Base-by-base conservation (phyloP, 1,140 invertebrate species). In the Drosophila ercepeae region DNA sequence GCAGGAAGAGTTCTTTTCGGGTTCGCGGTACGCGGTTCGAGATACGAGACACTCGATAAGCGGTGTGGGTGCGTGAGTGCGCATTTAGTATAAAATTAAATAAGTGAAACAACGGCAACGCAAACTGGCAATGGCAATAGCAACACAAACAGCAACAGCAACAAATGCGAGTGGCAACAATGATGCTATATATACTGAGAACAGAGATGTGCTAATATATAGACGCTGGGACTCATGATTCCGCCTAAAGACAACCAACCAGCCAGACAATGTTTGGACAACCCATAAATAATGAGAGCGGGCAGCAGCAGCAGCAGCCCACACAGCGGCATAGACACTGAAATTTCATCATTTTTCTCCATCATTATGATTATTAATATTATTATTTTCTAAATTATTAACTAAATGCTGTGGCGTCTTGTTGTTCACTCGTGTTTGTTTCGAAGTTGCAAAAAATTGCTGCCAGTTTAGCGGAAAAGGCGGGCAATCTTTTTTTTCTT, bases 41-140 rank as follows among this genome's bases (percentile, higher is more conserved):
- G 34, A 14, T 60, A n/a, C 55, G 41, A 48, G 44, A 29, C 46
- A 25, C 58, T 25, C 39, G 32, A 27, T 27, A 25, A 21, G 13
- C 58, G 29, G 18, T 63, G 78, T 75, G 78, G 79, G 79, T 84
- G 79, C 79, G 79, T 86, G 81, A 84, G 79, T 84, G 79, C 81
- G 79, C 79, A 84, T n/a, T n/a, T 86, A 84, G 79, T 84, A 84
- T 84, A 86, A 86, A 84, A 86, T 86, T 75, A 84, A 84, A 84
- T 75, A 79, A 84, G 75, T 73, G 65, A 81, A 71, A 68, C 68
- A 54, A 63, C 23, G 60, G 49, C 45, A 61, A 67, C 60, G 61
- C 42, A 52, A 76, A 41, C 42, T 36, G 19, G 36, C 75, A 49
- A 23, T 32, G 36, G n/a, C n/a, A n/a, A n/a, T n/a, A n/a, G n/a